phyloP scores from a whole-genome alignment of 2,888 invertebrate species.

The Agrochola macilenta region DNA sequence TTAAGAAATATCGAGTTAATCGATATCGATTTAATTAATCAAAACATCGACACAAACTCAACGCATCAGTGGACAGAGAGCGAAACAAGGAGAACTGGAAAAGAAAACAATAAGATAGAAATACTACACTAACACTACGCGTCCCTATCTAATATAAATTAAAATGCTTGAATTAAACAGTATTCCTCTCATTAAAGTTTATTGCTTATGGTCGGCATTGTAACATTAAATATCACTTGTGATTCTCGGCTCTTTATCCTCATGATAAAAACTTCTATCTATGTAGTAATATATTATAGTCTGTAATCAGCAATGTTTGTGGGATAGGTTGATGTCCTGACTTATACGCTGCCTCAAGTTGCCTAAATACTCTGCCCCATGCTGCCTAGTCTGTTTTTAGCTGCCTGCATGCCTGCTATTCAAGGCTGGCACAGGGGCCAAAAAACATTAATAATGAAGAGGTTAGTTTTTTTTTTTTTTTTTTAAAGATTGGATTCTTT shows the following conservation, averaged over 20 bases:
- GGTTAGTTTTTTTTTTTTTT: neutral
- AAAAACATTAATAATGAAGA: neutral
- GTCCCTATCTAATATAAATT: slow-evolving; percentile 32
- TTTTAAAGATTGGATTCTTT: neutral
- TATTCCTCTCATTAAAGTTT: neutral
- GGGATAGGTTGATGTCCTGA: neutral
- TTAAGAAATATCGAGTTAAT: slow-evolving; percentile 1
- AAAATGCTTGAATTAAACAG: slow-evolving; percentile 17
- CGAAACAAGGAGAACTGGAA: neutral
- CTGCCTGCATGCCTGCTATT: neutral
- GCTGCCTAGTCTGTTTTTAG: neutral
- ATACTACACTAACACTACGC: slow-evolving; percentile 40
- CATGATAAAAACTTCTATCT: slow-evolving; percentile 1
- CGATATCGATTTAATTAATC: slow-evolving; percentile 1
- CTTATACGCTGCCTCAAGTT: neutral
- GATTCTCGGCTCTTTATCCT: slow-evolving; percentile 7
- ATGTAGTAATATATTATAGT: neutral
- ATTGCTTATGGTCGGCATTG: slow-evolving; percentile 25
- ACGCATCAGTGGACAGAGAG: slow-evolving; percentile 17
- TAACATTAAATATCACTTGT: slow-evolving; percentile 23
- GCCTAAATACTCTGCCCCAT: slow-evolving; percentile 1
- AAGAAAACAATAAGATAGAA: slow-evolving; percentile 18
- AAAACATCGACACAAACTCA: neutral
- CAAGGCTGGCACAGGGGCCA: neutral
- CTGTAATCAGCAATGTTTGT: neutral